Conservation (phyloP, 2,113 vertebrate species). For the Onychorhynchus coronatus region DNA sequence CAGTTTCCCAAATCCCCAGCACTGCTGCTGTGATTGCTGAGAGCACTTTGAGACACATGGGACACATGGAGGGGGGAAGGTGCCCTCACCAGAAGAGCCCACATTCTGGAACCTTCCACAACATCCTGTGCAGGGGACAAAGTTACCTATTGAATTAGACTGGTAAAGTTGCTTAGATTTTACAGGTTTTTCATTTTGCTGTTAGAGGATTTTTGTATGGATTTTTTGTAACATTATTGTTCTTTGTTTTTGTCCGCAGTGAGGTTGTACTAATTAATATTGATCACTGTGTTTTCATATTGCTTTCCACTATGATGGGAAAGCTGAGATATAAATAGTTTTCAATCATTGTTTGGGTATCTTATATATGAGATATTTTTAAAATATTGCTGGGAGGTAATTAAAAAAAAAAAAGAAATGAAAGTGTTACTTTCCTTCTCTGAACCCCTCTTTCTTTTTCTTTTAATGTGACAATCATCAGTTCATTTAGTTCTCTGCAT, state of each 20-base stretch:
- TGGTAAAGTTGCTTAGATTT: neutral
- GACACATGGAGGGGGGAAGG: neutral
- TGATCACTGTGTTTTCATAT: neutral
- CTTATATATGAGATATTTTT: neutral
- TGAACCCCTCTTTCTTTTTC: neutral
- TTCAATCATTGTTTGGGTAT: neutral
- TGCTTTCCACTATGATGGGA: neutral
- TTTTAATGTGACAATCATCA: neutral
- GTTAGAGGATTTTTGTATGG: neutral
- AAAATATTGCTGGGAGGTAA: neutral
- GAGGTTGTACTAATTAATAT: neutral
- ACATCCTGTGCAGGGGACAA: neutral
- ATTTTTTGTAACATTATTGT: neutral
- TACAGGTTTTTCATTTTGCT: neutral
- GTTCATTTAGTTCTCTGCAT: neutral
- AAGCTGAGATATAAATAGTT: neutral
- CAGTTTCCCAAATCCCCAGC: neutral
- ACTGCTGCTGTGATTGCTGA: neutral
- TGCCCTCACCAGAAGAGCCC: neutral
- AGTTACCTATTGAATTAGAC: neutral
- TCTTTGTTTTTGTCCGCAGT: neutral
- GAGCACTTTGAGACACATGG: neutral
- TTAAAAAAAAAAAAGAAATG: neutral
- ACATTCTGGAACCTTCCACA: neutral
- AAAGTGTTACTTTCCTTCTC: neutral